phyloP scores from a whole-genome alignment of 2,888 invertebrate species.

The Limenitis camilla region DNA sequence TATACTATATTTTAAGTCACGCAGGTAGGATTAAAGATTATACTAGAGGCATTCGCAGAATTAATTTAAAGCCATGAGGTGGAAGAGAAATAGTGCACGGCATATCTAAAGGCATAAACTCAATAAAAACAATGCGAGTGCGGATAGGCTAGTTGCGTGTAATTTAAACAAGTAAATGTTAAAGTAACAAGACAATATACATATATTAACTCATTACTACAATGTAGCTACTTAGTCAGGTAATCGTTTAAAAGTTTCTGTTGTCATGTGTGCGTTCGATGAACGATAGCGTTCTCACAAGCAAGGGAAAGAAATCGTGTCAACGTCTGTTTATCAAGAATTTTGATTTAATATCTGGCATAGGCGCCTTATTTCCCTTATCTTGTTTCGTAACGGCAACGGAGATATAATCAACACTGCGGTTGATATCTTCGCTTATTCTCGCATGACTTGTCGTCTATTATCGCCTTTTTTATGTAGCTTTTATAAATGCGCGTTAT shows the following conservation, averaged over 20 bases:
- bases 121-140: too few relatives aligned
- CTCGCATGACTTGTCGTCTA: slow-evolving; percentile 27
- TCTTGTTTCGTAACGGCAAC: slow-evolving; percentile 57
- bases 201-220: too few relatives aligned
- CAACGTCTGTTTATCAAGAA: slow-evolving; percentile 57
- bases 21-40: too few relatives aligned
- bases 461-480: slow-evolving; percentile 19
- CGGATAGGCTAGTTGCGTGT: too few relatives aligned
- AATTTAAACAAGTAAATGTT: too few relatives aligned
- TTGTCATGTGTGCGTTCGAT: slow-evolving; percentile 21
- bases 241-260: slow-evolving; percentile 2
- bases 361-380: slow-evolving; percentile 50
- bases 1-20: too few relatives aligned
- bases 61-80: too few relatives aligned
- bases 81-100: too few relatives aligned
- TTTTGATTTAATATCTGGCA: slow-evolving; percentile 60
- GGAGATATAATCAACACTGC: slow-evolving; percentile 59
- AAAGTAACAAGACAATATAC: too few relatives aligned
- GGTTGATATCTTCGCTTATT: slow-evolving; percentile 47
- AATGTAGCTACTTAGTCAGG: background rate
- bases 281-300: slow-evolving; percentile 27
- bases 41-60: too few relatives aligned
- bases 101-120: too few relatives aligned
- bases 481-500: slow-evolving; percentile 14
- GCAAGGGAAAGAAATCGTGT: slow-evolving; percentile 45